Conservation (phyloP, 2,888 invertebrate genomes). For the Lochmaea crataegi region DNA sequence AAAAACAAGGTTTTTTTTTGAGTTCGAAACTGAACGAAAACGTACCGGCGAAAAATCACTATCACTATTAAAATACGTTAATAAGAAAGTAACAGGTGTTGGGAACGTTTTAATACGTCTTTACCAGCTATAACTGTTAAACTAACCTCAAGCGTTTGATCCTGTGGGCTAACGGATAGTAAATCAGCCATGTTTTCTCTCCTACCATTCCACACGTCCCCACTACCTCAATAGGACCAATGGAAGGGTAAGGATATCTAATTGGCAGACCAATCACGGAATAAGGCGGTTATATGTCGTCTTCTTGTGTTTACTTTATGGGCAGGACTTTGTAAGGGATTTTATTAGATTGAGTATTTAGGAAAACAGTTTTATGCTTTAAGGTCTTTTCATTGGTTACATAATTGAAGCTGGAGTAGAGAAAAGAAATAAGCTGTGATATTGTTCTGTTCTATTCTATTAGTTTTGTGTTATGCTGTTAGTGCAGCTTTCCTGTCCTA, state of each 20-base stretch:
- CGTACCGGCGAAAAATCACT: constrained; percentile 21
- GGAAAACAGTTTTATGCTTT: constrained; percentile 64
- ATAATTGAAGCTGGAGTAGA: constrained; percentile 53
- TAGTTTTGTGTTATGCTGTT: constrained; percentile 49
- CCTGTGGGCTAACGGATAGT: constrained; percentile 55
- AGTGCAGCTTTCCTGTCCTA: constrained; percentile 45
- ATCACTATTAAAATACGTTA: constrained; percentile 19
- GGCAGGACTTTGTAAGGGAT: constrained; percentile 63
- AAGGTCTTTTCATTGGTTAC: constrained; percentile 61
- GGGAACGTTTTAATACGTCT: constrained; percentile 44
- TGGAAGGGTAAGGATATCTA: constrained; percentile 52
- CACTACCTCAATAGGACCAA: constrained; percentile 51
- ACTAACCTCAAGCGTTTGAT: constrained; percentile 59
- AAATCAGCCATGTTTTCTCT: constrained; percentile 65
- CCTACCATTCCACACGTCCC: constrained; percentile 55
- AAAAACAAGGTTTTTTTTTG: background rate
- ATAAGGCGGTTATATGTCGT: constrained; percentile 59
- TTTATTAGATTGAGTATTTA: constrained; percentile 65
- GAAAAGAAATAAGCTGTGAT: constrained; percentile 52
- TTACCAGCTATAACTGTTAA: constrained; percentile 57
- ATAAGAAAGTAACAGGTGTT: constrained; percentile 48
- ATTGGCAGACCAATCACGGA: constrained; percentile 60
- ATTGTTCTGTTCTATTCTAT: constrained; percentile 55
- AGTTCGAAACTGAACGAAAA: background rate
- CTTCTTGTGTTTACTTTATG: constrained; percentile 63